Evolutionary conservation across 2,113 vertebrate species (phyloP), one percentile per base, ranked within the genome.

Genomic region (Pycnonotus jocosus): DNA sequence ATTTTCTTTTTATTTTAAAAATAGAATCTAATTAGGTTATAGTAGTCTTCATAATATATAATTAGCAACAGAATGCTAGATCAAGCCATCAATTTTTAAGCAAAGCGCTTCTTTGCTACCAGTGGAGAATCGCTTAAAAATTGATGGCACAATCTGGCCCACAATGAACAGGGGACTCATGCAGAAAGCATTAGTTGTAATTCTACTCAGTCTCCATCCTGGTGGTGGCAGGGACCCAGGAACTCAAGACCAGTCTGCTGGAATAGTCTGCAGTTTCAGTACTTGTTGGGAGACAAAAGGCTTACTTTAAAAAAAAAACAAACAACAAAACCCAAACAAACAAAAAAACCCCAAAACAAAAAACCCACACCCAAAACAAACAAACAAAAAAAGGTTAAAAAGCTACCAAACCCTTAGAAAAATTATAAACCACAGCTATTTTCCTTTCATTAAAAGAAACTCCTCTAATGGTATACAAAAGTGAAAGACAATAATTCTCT

Each of bases 81-180:
- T 71, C 74, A 78, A 93, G 88, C 65, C 56, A 90, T 96, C 82
- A 84, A 76, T 96, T 94, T 97, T 96, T 96, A 90, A 97, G 79
- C 60, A 94, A 76, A 74, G 50, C 68, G 83, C 47, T 53, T 81
- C 62, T 86, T 92, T 60, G n/a, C 90, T 88, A 45, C 42, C 31
- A 81, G 47, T 71, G n/a, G 51, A 88, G 72, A 86, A 83, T 88
- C 90, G 37, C 64, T 96, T 93, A 97, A 97, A 96, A 93, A 95
- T 95, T 93, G 37, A 95, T 96, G 65, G 69, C 72, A 86, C 95
- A 94, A 31, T 95, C 93, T 96, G 92, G 85, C 53, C 76, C 76
- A 47, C 40, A n/a, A 40, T 35, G 51, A 93, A 80, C 40, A 51
- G 47, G 68, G 77, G 42, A 58, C 80, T 95, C 83, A 62, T 88